Base-by-base conservation (phyloP, 2,888 invertebrate genomes). In the Polietes domitor region DNA sequence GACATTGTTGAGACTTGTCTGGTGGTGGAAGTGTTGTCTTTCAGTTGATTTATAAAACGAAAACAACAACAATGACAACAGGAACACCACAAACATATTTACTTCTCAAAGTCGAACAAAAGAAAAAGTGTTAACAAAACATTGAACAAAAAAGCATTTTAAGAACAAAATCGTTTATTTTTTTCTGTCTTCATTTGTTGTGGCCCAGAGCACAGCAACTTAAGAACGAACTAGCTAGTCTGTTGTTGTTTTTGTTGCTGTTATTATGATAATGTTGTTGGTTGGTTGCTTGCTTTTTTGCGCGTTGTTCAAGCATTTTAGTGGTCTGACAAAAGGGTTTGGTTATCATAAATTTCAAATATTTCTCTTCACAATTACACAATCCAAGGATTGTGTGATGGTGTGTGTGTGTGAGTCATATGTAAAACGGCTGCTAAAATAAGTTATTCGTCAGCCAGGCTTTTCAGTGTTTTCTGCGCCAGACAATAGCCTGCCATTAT, bases 1-100 rank as follows among this genome's bases (percentile, higher is more conserved):
- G 85, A 82, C 85, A 85, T 84, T 85, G 83, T 82, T 82, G 81
- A 83, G 83, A 83, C 84, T 78, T 82, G 85, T 85, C 85, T 85
- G 85, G 80, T 73, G 81, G 77, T 81, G 68, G 68, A 68, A 84
- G 81, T 84, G 76, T 84, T 84, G 81, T 84, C 81, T 81, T 83
- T 77, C 85, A 79, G 81, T 83, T 79, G 68, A 81, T 65, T 84
- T 81, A 81, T 76, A 81, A 78, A 78, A 32, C 32, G 47, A 71
- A 61, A 72, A 58, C 17, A 55, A 15, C 19, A 58, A 61, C 17
- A 47, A 61, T 43, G 71, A 26, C 37, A 80, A 17, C 41, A 80
- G 21, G 58, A 72, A 70, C 41, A 77, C 21, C 37, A 63, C 43
- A 68, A 68, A 32, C 43, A 28, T 26, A 68, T 68, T 68, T 68